Base-by-base conservation (phyloP, 1,140 invertebrate genomes). In the Cyclargus thomasi region DNA sequence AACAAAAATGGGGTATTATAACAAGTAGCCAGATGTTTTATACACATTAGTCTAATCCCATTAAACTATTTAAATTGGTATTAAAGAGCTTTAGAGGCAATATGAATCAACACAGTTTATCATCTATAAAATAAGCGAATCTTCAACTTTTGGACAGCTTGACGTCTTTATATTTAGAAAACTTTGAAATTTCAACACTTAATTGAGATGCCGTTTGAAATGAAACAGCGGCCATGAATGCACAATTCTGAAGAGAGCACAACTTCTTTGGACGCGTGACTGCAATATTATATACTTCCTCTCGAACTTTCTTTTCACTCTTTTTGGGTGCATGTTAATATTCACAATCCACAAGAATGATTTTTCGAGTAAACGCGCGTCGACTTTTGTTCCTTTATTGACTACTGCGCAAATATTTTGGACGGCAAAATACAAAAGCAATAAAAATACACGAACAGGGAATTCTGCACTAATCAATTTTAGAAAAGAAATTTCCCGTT, bases 21-120 rank as follows among this genome's bases (percentile, higher is more conserved):
- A 63, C 62, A 16, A 63, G 62, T 29, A 29, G 62, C 62, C 62
- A 63, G 62, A 63, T 63, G 62, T 63, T 23, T 63, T 23, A 36
- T 17, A 63, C 62, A n/a, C 62, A 63, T 29, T 63, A 63, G 23
- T 63, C 23, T 35, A 16, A 63, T 63, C 22, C 22, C 62, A 63
- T 35, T 23, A 23, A 7, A 7, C 18, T 35, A 29, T 63, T 29
- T 63, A 29, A 17, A 22, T 63, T 63, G 62, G 22, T 35, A 35
- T 63, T 63, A n/a, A 29, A n/a, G 22, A 63, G 62, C 2, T 29
- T 35, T 8, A 59, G 11, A 59, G 0, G 55, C 20, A 20, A 59
- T 59, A 59, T 59, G 55, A 59, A 59, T 59, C 55, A 59, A 11
- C 29, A 29, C 29, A 59, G 17, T 59, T 59, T 59, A 59, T 59